Conservation (phyloP, 2,113 vertebrate species). For the Microcebus ravelobensis region DNA sequence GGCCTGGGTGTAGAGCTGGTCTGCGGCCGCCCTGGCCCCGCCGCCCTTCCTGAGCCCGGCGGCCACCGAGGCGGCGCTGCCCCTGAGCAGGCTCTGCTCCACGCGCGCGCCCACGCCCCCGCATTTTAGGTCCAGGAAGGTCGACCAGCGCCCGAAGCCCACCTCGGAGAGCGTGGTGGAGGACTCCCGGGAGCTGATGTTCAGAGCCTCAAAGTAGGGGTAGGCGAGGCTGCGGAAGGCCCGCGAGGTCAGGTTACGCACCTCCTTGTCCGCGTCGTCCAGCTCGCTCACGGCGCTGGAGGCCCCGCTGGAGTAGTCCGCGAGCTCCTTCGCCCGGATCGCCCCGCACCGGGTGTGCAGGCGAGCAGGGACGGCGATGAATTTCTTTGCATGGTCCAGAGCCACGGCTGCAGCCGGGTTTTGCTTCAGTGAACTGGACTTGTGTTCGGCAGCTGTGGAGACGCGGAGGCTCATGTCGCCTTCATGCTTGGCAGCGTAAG, state of each 20-base stretch:
- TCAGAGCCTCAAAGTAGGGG: conserved; percentile 92
- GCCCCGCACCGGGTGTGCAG: conserved; percentile 89
- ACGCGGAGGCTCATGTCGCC: conserved; percentile 90
- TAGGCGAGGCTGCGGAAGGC: conserved; percentile 96
- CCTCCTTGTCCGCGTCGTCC: conserved; percentile 97
- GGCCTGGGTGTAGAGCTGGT: conserved; percentile 81
- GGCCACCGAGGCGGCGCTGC: conserved; percentile 53
- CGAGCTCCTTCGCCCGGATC: conserved; percentile 82
- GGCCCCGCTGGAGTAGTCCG: conserved; percentile 91
- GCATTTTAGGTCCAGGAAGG: conserved; percentile 94
- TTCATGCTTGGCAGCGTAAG: conserved; percentile 89
- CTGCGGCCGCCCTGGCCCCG: conserved; percentile 33
- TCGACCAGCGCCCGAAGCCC: conserved; percentile 92
- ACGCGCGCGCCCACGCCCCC: conserved; percentile 86
- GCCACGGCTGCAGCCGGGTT: conserved; percentile 79
- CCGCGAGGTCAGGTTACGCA: conserved; percentile 93
- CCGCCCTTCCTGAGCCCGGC: conserved; percentile 66
- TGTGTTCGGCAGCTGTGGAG: conserved; percentile 84
- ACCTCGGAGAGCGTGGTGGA: conserved; percentile 89
- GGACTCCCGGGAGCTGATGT: conserved; percentile 93
- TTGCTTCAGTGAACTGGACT: conserved; percentile 78
- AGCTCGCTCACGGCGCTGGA: conserved; percentile 96
- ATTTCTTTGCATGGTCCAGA: conserved; percentile 84
- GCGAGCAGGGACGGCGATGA: conserved; percentile 88
- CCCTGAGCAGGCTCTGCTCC: conserved; percentile 82